Evolutionary conservation across 2,797 vertebrate genomes (phyloP), one percentile per base, ranked within the genome.

Genomic region (Peromyscus attwateri): DNA sequence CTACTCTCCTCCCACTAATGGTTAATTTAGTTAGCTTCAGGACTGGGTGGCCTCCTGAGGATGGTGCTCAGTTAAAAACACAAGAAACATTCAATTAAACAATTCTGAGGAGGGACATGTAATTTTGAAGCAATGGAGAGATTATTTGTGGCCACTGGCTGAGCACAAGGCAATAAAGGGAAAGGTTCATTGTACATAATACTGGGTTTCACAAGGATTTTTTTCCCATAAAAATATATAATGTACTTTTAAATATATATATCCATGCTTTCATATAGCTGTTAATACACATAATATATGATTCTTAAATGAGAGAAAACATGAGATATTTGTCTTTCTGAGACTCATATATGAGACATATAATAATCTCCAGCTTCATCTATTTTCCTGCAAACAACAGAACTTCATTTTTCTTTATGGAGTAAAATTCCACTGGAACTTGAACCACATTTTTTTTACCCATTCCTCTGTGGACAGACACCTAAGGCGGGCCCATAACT

Each of bases 1-100:
- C 5, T 34, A 7, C 12, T 23, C 23, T 27, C 37, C 62, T 57
- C 0, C 9, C 14, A 17, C 21, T 29, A 11, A n/a, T 14, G 14
- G 21, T 31, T 11, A 6, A 19, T 4, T 6, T 25, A 37, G 70
- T 19, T 13, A 49, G 13, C 19, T 0, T 6, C 0, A 19, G 31
- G 7, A 43, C 21, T 25, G 21, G 10, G 55, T 12, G 16, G 25
- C 9, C 71, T 21, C n/a, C 1, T 4, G 43, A 6, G 43, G 27
- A 31, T 1, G 7, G 31, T 6, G 14, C 4, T 55, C 82, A 17
- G 25, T 23, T 40, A 40, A 9, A 11, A 29, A 73, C 6, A 23
- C 14, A n/a, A 7, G 19, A 17, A 87, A 8, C 4, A 46, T 66
- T 11, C 49, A 11, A 2, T n/a, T 8, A 12, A 43, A 83, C 76